Conservation (phyloP, 1,140 invertebrate genomes). For the Neodiprion virginianus region DNA sequence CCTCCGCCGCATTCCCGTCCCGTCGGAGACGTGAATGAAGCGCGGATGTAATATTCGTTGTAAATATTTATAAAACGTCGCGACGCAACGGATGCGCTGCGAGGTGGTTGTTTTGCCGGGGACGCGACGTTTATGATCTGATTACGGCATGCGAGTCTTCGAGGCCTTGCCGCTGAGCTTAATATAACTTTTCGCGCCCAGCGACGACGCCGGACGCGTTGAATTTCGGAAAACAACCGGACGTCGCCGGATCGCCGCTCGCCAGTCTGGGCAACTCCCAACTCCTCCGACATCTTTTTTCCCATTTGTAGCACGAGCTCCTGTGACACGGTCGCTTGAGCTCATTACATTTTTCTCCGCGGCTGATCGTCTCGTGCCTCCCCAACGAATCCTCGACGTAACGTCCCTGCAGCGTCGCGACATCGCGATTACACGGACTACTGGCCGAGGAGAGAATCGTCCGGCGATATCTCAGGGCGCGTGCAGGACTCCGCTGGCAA, state of each 20-base stretch:
- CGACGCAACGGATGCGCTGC: constrained; percentile 36
- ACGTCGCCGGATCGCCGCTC: constrained; percentile 31
- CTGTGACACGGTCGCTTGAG: constrained; percentile 38
- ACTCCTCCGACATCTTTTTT: constrained; percentile 17
- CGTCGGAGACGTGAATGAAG: neutral
- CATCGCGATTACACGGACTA: constrained; percentile 50
- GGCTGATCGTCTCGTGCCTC: constrained; percentile 24
- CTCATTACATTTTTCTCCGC: constrained; percentile 18
- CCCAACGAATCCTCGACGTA: constrained; percentile 37
- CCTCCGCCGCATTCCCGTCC: too few species aligned
- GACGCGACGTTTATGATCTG: constrained; percentile 41
- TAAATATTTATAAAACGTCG: constrained; percentile 50
- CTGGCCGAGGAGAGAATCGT: neutral
- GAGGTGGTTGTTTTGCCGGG: constrained; percentile 43
- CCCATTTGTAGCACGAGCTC: constrained; percentile 38
- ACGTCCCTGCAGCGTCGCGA: constrained; percentile 31
- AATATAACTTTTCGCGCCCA: neutral
- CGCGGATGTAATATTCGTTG: constrained; percentile 8
- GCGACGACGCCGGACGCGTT: constrained; percentile 23
- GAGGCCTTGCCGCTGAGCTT: constrained; percentile 1
- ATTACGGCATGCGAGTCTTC: constrained; percentile 24
- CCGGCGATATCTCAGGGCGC: neutral
- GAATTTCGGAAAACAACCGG: constrained; percentile 38
- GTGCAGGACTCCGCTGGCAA: neutral
- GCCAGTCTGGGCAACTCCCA: constrained; percentile 15